Percentiles rank a stretch among this genome's conserved stretches.
Evolutionary conservation across 2,113 vertebrate species (phyloP).

Genomic region (Paradoxurus hermaphroditus): DNA sequence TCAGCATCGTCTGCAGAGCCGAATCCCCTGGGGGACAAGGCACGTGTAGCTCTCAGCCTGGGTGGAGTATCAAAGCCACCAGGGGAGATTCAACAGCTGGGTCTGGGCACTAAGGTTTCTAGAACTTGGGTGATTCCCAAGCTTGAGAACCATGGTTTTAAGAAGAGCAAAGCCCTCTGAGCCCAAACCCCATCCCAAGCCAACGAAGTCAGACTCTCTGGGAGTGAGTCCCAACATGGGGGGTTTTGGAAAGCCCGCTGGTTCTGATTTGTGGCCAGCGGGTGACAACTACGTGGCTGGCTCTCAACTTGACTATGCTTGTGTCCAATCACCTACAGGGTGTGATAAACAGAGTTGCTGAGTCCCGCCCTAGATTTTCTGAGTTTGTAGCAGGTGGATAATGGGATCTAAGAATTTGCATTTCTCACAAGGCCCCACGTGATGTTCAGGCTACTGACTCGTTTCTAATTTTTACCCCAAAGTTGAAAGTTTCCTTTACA

Average conservation of each 20-base stretch:
- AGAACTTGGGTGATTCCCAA: not conserved
- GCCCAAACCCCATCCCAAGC: not conserved
- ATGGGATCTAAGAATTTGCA: not conserved
- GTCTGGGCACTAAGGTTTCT: not conserved
- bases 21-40: not conserved
- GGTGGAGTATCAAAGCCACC: not conserved
- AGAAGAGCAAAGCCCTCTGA: not conserved
- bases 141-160: not conserved
- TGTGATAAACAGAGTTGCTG: not conserved
- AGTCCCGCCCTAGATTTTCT: not conserved
- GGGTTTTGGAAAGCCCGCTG: not conserved
- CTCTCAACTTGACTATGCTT: not conserved
- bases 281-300: not conserved
- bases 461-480: not conserved
- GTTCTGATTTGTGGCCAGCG: not conserved
- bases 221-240: not conserved
- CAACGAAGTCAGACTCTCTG: not conserved
- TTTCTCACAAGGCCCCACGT: not conserved
- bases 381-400: not conserved
- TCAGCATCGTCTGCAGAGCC: not conserved
- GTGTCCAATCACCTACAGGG: not conserved
- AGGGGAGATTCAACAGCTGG: not conserved
- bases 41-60: not conserved
- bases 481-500: not conserved
- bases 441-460: not conserved